Conservation (phyloP, 2,113 vertebrate species). For the Atractosteus spatula region DNA sequence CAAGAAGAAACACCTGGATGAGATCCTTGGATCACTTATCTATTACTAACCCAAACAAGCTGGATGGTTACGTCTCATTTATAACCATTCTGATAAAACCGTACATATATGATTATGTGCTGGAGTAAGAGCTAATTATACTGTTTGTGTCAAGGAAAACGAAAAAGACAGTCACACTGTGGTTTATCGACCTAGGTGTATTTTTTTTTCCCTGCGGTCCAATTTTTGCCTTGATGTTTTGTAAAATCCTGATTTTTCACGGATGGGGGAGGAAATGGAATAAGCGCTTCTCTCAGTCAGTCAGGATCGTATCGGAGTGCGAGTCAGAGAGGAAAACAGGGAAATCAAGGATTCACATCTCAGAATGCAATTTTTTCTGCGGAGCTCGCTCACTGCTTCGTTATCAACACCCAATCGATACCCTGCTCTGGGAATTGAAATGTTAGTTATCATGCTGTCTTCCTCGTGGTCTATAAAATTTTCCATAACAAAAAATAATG, state of each 20-base stretch:
- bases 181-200: background rate
- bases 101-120: too few relatives aligned
- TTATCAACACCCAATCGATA: background rate
- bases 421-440: background rate
- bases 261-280: background rate
- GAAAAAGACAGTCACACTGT: background rate
- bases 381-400: background rate
- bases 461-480: background rate
- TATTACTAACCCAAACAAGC: too few relatives aligned
- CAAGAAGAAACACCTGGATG: too few relatives aligned
- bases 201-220: background rate
- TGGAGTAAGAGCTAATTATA: too few relatives aligned
- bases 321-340: background rate
- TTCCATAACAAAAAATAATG: background rate
- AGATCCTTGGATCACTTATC: too few relatives aligned
- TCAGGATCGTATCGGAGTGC: conserved; percentile 2
- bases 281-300: background rate
- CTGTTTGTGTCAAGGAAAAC: too few relatives aligned
- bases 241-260: conserved; percentile 1
- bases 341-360: background rate
- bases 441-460: background rate
- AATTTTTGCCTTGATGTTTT: background rate
- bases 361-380: background rate
- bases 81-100: too few relatives aligned
- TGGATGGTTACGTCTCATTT: too few relatives aligned